Evolutionary conservation across 2,113 vertebrate species (phyloP).

Genomic region (Perca flavescens): DNA sequence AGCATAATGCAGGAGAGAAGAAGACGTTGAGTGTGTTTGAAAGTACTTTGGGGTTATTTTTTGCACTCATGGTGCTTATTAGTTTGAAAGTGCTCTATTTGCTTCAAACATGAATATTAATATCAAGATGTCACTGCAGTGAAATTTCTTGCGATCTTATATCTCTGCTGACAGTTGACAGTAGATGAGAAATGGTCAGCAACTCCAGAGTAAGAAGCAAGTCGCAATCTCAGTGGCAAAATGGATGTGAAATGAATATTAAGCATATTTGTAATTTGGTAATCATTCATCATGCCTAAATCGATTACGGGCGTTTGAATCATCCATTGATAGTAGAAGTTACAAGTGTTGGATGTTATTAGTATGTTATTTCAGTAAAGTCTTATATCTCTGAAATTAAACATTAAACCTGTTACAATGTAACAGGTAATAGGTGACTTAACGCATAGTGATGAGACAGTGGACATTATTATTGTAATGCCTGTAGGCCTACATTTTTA

Average conservation of each 20-base stretch:
- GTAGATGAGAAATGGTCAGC: constrained; percentile 57
- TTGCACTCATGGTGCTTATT: background rate
- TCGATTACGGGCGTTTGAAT: constrained; percentile 28
- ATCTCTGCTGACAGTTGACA: constrained; percentile 53
- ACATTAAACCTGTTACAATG: background rate
- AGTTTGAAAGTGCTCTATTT: constrained; percentile 21
- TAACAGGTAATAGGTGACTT: background rate
- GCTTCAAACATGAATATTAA: constrained; percentile 55
- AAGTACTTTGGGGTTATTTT: background rate
- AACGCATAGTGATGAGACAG: background rate
- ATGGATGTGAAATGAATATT: constrained; percentile 51
- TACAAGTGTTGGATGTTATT: background rate
- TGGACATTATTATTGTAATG: background rate
- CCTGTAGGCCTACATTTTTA: background rate
- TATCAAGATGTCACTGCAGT: constrained; percentile 31
- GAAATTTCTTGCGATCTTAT: constrained; percentile 36
- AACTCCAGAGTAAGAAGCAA: constrained; percentile 28
- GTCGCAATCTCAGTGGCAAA: constrained; percentile 32
- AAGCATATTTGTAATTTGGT: constrained; percentile 20
- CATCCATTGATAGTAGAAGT: background rate
- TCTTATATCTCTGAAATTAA: background rate
- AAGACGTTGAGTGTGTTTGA: background rate
- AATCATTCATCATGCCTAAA: constrained; percentile 43
- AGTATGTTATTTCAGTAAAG: background rate
- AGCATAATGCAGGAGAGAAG: background rate